A percentile compares a stretch with the other conserved stretches of the same genome.
These are phyloP conservation scores for Xyrauchen texanus DNA, from an alignment of 2,113 vertebrate genomes.

Conservation along the genomic window DNA sequence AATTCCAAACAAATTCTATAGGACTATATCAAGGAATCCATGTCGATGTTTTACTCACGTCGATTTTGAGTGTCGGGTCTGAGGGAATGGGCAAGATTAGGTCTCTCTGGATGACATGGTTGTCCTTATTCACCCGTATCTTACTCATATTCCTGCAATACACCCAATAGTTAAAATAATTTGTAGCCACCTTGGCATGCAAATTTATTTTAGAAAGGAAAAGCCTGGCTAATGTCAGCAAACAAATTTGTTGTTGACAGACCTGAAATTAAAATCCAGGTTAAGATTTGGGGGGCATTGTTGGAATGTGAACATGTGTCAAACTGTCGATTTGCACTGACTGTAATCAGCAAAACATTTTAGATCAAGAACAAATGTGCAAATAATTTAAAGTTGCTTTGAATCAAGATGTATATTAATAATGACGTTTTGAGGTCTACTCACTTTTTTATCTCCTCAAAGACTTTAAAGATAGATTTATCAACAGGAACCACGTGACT, in stretches of 20 bases:
- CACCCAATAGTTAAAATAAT: too few species aligned
- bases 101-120: conserved; percentile 54
- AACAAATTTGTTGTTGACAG: too few species aligned
- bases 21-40: background rate
- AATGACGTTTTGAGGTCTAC: conserved; percentile 21
- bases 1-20: background rate
- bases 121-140: conserved; percentile 48
- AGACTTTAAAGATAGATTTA: accelerated
- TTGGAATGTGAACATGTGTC: too few species aligned
- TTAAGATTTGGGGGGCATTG: too few species aligned
- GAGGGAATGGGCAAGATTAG: conserved; percentile 37
- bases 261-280: too few species aligned
- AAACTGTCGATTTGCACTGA: too few species aligned
- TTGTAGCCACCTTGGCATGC: too few species aligned
- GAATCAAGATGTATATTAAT: background rate
- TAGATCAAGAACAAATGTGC: too few species aligned
- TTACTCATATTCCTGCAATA: conserved; percentile 37
- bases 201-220: too few species aligned
- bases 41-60: conserved; percentile 57
- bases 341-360: too few species aligned
- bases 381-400: background rate
- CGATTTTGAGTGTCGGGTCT: conserved; percentile 37
- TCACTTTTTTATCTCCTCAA: background rate
- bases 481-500: conserved; percentile 5
- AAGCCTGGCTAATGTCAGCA: too few species aligned